These are phyloP conservation scores for Odontomyia ornata DNA, from an alignment of 2,888 invertebrate species.

Conservation along the genomic window DNA sequence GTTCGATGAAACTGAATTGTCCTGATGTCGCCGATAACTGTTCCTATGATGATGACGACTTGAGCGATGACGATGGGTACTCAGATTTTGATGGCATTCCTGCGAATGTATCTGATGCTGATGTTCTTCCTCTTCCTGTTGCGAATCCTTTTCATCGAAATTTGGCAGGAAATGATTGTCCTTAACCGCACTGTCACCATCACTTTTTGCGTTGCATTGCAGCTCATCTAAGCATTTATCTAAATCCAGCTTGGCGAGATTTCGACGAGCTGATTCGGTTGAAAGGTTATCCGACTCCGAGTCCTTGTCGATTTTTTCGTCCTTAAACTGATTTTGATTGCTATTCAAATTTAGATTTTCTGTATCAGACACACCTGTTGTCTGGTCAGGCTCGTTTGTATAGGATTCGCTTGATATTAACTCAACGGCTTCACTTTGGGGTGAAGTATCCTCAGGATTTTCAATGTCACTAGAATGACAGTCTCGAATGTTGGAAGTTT, in stretches of 20 bases:
- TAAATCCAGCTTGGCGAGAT: constrained; percentile 52
- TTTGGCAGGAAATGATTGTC: not conserved
- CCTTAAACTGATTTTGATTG: not conserved
- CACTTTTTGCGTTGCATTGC: too few species aligned
- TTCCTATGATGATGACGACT: not conserved
- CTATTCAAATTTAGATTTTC: constrained; percentile 19
- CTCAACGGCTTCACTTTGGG: not conserved
- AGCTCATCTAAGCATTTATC: constrained; percentile 41
- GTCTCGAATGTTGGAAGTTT: not conserved
- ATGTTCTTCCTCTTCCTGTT: constrained; percentile 11
- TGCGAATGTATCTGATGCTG: constrained; percentile 8
- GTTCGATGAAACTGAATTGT: constrained; percentile 45
- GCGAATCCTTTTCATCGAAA: not conserved
- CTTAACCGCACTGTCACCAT: too few species aligned
- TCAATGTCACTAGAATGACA: not conserved
- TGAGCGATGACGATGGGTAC: not conserved
- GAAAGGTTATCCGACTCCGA: constrained; percentile 8
- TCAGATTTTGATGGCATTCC: not conserved
- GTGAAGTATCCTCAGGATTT: not conserved
- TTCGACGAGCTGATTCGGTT: constrained; percentile 43
- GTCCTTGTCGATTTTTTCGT: not conserved
- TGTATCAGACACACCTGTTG: constrained; percentile 5
- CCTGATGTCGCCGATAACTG: constrained; percentile 34
- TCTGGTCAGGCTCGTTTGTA: too few species aligned
- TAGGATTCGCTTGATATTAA: not conserved